A percentile compares a stretch with the other conserved stretches of the same genome.
Conservation (phyloP, 1,140 invertebrate genomes). For the Aphis gossypii region DNA sequence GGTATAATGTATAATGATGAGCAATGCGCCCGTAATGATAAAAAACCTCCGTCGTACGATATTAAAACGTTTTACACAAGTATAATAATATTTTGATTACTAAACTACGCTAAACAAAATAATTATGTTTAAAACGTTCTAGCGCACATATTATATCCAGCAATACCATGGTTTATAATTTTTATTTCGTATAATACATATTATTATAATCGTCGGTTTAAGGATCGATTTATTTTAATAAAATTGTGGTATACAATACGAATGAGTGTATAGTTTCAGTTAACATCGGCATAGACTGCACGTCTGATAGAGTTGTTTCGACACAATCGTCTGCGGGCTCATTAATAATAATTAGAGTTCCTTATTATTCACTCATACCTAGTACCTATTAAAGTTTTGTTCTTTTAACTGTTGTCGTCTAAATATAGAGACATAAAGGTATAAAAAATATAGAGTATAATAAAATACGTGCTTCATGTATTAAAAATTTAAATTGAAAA, state of each 20-base stretch:
- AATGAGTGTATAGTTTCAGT: too few species aligned
- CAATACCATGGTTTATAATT: neutral
- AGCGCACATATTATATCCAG: neutral
- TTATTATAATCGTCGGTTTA: neutral
- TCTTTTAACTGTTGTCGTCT: too few species aligned
- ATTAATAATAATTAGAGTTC: too few species aligned
- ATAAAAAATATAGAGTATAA: too few species aligned
- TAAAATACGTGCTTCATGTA: too few species aligned
- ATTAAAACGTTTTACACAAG: neutral
- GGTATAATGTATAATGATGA: neutral
- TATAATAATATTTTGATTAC: neutral
- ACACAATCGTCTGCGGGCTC: too few species aligned
- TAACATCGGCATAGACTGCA: too few species aligned
- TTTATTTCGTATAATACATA: neutral
- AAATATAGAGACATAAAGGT: too few species aligned
- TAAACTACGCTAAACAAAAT: neutral
- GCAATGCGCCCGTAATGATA: neutral
- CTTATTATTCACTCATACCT: too few species aligned
- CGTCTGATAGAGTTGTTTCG: too few species aligned
- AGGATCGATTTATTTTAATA: neutral
- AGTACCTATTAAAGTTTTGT: too few species aligned
- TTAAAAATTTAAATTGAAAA: too few species aligned
- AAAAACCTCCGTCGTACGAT: neutral
- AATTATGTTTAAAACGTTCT: neutral
- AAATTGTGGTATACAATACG: neutral